Base-by-base conservation (phyloP, 1,140 invertebrate genomes). In the Euwallacea fornicatus region DNA sequence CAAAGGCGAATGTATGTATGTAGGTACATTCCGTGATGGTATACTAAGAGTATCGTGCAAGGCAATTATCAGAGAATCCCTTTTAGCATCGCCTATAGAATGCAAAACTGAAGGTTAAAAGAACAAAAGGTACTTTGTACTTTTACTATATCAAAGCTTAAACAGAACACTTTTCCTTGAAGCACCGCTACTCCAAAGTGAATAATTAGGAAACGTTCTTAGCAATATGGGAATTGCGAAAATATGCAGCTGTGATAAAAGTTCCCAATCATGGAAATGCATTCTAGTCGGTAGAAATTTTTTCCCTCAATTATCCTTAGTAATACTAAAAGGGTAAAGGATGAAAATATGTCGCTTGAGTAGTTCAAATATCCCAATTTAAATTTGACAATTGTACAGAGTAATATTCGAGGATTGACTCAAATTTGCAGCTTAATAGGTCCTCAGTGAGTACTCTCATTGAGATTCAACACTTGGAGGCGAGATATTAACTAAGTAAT, bases 81-180 rank as follows among this genome's bases (percentile, higher is more conserved):
- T 69, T 69, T 69, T 61, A 69, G 58, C 66, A 69, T 41, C 33
- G 56, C 58, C 58, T 69, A 47, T 69, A 69, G 56, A 69, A 60
- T 69, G 66, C 58, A 69, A 69, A 69, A 69, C 56, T 61, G 46
- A 69, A 69, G 66, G 66, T 69, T 69, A 69, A 69, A 69, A 69
- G 66, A 54, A 69, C 66, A 69, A 69, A 69, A 69, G 58, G n/a
- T 47, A 61, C 66, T 69, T 69, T 69, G 66, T 69, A 69, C 66
- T 69, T 69, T 69, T 60, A 50, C 66, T 61, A 33, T 69, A 69
- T 69, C 66, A 69, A 69, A 69, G 66, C 66, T 60, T 33, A 50
- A 60, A 16, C 50, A 61, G 56, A 69, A 47, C 58, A 50, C 66
- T 67, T 67, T 58, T 58, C 21, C 66, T 60, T 58, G 10, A 69